These are phyloP conservation scores for Dryas iulia DNA, from an alignment of 1,140 invertebrate genomes.

Conservation along the genomic window DNA sequence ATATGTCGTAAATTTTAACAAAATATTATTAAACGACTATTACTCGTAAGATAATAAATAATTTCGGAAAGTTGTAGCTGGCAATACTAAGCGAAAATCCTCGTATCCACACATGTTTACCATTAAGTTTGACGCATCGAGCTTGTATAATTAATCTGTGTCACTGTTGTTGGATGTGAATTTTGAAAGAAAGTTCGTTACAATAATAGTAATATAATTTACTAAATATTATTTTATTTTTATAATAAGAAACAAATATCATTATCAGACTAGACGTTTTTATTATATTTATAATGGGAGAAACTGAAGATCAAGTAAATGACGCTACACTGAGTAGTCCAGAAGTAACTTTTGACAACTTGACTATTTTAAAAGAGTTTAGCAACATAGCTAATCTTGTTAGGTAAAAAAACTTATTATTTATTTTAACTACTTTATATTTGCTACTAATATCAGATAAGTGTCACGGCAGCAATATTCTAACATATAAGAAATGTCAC, in stretches of 20 bases:
- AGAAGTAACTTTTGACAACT: conserved; percentile 61
- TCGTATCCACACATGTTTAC: not conserved
- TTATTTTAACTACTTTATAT: not conserved
- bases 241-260: not conserved
- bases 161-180: not conserved
- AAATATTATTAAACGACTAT: no score
- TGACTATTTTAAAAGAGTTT: conserved; percentile 67
- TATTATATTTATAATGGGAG: conserved; percentile 40
- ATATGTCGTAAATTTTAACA: no score
- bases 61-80: not conserved
- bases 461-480: not conserved
- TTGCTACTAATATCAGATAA: not conserved
- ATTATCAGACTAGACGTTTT: not conserved
- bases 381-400: conserved; percentile 65
- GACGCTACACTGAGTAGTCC: conserved; percentile 54
- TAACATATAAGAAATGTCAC: not conserved
- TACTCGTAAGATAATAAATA: no score
- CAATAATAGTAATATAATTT: not conserved
- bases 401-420: conserved; percentile 40
- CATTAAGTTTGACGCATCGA: not conserved
- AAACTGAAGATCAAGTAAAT: conserved; percentile 43
- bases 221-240: not conserved
- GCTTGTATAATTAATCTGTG: not conserved
- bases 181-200: conserved; percentile 16
- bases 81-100: not conserved